A percentile compares a stretch with the other conserved stretches of the same genome.
phyloP scores from a whole-genome alignment of 30 jellyfish, hydroid and myxozoan genomes.

The Clytia hemisphaerica region DNA sequence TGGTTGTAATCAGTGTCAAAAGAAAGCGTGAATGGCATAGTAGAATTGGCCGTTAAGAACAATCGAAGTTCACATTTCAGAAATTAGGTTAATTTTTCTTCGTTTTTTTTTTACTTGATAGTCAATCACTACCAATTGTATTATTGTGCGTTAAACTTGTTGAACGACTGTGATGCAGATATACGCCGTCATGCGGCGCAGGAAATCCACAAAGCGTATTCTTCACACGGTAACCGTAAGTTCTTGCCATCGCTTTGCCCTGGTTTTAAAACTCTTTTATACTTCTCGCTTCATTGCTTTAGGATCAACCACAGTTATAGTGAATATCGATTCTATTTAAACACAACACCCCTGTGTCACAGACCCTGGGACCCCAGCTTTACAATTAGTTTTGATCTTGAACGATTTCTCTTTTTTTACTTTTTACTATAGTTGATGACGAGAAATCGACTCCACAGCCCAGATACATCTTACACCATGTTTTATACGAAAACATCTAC shows the following conservation, averaged over 20 bases:
- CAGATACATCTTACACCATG: too few species aligned
- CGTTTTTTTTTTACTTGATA: neutral
- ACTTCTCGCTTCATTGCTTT: neutral
- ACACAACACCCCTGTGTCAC: too few species aligned
- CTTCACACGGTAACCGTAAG: neutral
- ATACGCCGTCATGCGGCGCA: constrained; percentile 15
- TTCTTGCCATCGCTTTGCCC: neutral
- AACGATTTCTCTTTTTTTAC: too few species aligned
- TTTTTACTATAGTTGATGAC: too few species aligned
- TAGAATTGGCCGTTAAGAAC: neutral
- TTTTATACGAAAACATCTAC: too few species aligned
- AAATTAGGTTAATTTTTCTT: neutral
- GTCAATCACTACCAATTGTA: neutral
- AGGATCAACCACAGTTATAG: too few species aligned
- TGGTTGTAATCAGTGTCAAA: neutral
- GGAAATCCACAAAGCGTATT: too few species aligned
- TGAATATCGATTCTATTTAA: too few species aligned
- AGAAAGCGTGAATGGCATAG: neutral
- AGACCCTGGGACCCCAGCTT: too few species aligned
- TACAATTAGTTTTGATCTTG: too few species aligned
- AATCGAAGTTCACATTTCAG: neutral
- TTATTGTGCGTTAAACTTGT: constrained; percentile 15
- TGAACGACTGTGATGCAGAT: constrained; percentile 20
- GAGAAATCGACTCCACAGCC: too few species aligned
- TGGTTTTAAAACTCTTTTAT: neutral